Base-by-base conservation (phyloP, 2,888 invertebrate genomes). In the Noctua janthina region DNA sequence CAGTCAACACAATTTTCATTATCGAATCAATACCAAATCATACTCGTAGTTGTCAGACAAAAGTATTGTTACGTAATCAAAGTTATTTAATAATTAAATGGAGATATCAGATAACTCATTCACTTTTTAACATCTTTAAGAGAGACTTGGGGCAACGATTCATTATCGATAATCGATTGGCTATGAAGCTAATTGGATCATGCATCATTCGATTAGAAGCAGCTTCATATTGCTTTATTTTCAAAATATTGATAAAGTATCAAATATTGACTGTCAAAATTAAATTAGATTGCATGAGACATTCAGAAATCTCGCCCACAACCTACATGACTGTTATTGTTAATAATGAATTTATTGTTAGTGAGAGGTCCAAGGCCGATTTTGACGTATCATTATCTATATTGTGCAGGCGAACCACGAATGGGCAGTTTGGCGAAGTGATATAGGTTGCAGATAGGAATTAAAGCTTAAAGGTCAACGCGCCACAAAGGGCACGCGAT, bases 311-410 rank as follows among this genome's bases (percentile, higher is more conserved):
- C 83, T 88, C 92, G 86, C 93, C 92, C 88, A 89, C 46, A n/a
- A 68, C 43, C n/a, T 2, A n/a, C 90, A 23, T 51, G 76, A 83
- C 84, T 86, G 91, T 91, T 93, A 94, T 91, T 93, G 91, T 93
- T 94, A 91, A 83, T 92, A 92, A 93, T 92, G 90, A 91, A 93
- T 93, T 93, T 93, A 92, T 91, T 91, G 90, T 91, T 87, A 94
- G 95, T 93, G 94, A 95, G 92, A 91, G 95, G 93, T 92, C 92
- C 95, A 95, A 95, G 96, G 95, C 79, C 62, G 75, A 72, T 88
- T 90, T 92, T 88, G 90, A 92, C 91, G 91, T 93, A 93, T 93
- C 91, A 93, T 93, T 93, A 92, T 90, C 90, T 91, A 88, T 90
- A 92, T 92, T 94, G 92, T 93, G 90, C 91, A 88, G 91, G 87